Base-by-base conservation (phyloP, 2,888 invertebrate genomes). In the Agelastica alni region DNA sequence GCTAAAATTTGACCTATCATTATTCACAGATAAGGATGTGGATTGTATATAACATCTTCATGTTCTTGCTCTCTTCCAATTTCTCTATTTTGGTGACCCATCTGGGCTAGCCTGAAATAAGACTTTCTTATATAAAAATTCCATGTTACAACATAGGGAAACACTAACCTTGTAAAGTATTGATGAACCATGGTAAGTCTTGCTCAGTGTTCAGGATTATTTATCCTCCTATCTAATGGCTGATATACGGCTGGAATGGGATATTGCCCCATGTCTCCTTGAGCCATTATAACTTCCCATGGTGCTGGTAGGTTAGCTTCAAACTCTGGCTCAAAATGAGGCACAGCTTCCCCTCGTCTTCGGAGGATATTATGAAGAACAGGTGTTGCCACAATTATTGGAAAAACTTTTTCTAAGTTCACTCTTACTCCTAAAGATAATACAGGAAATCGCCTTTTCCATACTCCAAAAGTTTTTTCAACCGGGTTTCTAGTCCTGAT, bases 361-460 rank as follows among this genome's bases (percentile, higher is more conserved):
- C 32, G 31, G n/a, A 32, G 7, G 20, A 45, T 32, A 55, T 65
- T 65, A 49, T 62, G 62, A 10, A 66, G 42, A 16, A 64, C 60
- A 36, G 56, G 55, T 22, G 58, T 37, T 22, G 62, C 53, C 37
- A 60, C 44, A 32, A 65, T 41, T 28, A 62, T 48, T n/a, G 56
- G 47, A 42, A 53, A 28, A 1, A 58, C 57, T 28, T 44, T 61
- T 32, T 51, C 53, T 14, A 65, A 34, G 46, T 62, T 60, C 6
- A 66, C 30, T 6, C 65, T 13, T 22, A 71, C 56, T 18, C 69
- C 70, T 20, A 66, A 31, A 13, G 67, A 59, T 30, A 71, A 51
- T 14, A 64, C 56, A 20, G 70, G 71, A 61, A 70, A 70, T 42
- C 68, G 26, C 42, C 65, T 44, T n/a, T n/a, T n/a, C n/a, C n/a